Conservation (phyloP, 2,797 vertebrate species). For the Parotocinclus haroldoi region DNA sequence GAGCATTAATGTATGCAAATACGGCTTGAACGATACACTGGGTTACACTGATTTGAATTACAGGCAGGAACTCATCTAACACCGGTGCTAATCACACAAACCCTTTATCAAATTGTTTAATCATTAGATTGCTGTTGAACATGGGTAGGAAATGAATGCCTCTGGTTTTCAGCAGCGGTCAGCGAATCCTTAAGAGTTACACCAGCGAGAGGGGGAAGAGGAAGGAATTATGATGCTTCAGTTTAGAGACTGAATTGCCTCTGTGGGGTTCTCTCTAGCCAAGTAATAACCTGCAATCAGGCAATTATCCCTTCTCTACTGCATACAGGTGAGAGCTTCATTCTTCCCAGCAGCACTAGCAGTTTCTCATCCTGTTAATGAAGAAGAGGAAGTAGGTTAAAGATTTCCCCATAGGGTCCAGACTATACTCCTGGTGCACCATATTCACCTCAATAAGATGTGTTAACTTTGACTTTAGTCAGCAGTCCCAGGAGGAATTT, state of each 20-base stretch:
- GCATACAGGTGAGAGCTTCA: constrained; percentile 44
- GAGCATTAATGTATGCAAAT: constrained; percentile 40
- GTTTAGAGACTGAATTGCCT: constrained; percentile 42
- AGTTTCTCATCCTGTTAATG: constrained; percentile 44
- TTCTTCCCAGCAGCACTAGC: constrained; percentile 31
- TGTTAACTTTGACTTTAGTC: constrained; percentile 41
- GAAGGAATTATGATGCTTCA: constrained; percentile 34
- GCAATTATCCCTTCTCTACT: constrained; percentile 48
- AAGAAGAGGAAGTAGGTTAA: constrained; percentile 40
- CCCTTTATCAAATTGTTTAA: constrained; percentile 28
- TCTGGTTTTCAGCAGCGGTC: constrained; percentile 34
- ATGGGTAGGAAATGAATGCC: constrained; percentile 11
- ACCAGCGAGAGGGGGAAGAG: constrained; percentile 11
- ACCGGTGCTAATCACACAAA: constrained; percentile 25
- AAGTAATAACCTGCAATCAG: constrained; percentile 55
- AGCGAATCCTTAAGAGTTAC: constrained; percentile 36
- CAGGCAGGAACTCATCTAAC: constrained; percentile 17
- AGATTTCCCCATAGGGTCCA: constrained; percentile 40
- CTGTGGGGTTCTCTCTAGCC: constrained; percentile 48
- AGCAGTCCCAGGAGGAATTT: constrained; percentile 13
- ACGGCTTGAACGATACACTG: constrained; percentile 6
- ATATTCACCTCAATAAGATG: constrained; percentile 30
- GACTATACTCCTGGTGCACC: constrained; percentile 19
- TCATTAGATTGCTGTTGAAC: constrained; percentile 23
- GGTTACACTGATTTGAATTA: constrained; percentile 34